These are phyloP conservation scores for Lepidocolaptes lacrymiger DNA, from an alignment of 2,797 vertebrate species.

Conservation along the genomic window DNA sequence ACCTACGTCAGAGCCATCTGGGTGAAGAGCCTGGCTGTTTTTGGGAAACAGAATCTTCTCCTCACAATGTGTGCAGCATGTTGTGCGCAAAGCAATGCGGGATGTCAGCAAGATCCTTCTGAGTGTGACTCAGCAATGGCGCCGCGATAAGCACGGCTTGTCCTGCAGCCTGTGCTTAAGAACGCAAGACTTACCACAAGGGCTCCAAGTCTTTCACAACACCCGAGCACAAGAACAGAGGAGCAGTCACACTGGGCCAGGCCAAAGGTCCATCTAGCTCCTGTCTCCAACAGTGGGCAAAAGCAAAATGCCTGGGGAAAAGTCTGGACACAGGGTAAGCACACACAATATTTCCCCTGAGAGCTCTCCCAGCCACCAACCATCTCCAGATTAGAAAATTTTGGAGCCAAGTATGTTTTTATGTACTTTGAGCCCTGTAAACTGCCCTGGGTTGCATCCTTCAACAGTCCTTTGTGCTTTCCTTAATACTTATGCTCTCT, in stretches of 20 bases:
- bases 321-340: constrained; percentile 59
- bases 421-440: background rate
- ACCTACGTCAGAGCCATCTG: background rate
- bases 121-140: constrained; percentile 40
- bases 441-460: background rate
- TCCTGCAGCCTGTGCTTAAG: constrained; percentile 13
- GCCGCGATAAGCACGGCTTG: background rate
- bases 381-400: constrained; percentile 32
- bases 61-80: background rate
- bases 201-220: constrained; percentile 59
- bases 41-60: background rate
- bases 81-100: background rate
- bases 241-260: constrained; percentile 42
- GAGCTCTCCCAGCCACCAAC: constrained; percentile 17
- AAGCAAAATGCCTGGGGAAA: constrained; percentile 62
- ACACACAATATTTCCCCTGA: constrained; percentile 56
- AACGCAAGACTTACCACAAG: constrained; percentile 37
- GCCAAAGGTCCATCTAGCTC: constrained; percentile 60
- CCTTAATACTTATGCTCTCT: background rate
- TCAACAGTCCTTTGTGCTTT: background rate
- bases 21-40: background rate
- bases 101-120: constrained; percentile 17
- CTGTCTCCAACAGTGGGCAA: constrained; percentile 60
- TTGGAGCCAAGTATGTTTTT: constrained; percentile 36
- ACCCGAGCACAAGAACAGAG: background rate